Evolutionary conservation across 2,113 vertebrate genomes (phyloP), one percentile per base, ranked within the genome.

Genomic region (Macroglossus sobrinus): DNA sequence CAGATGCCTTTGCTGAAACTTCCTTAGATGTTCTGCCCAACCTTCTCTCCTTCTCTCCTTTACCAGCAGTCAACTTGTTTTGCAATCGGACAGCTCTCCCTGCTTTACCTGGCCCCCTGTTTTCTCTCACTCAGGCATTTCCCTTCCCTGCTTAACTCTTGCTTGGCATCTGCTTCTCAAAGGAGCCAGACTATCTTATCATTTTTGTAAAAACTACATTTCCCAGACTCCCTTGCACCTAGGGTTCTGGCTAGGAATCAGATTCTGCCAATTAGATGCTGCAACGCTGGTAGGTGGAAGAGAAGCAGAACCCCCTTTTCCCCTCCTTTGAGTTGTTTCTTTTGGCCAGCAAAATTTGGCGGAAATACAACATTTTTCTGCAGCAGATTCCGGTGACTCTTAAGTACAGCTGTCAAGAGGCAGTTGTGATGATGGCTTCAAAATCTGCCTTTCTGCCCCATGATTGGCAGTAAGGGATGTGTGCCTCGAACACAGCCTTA

Each of bases 101-200:
- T 7, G n/a, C 24, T 45, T 89, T 28, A 5, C 15, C 24, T 0
- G 0, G 14, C 28, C 24, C 30, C 45, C 33, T 5, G 1, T 40
- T 38, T 76, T 35, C 30, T 50, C 61, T 66, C 26, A 4, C n/a
- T 13, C n/a, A 33, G 26, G 38, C 26, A 35, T 63, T 59, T 63
- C 47, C 64, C 19, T 92, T 45, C 38, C 7, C 4, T 71, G 35
- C 45, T 69, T n/a, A 8, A 30, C 18, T 92, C 92, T 57, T 63
- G 40, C 53, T 80, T 18, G 21, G 53, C 26, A 18, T 38, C 87
- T 89, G 40, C 38, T 75, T 76, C 50, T 80, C 50, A 43, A 24
- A 95, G 45, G 43, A 74, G 40, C 43, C 63, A 50, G 38, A 35
- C 75, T 43, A 30, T 30, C 84, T 38, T 28, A 21, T 2, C 40